phyloP scores from a whole-genome alignment of 2,797 vertebrate genomes.

The Fundulus diaphanus region DNA sequence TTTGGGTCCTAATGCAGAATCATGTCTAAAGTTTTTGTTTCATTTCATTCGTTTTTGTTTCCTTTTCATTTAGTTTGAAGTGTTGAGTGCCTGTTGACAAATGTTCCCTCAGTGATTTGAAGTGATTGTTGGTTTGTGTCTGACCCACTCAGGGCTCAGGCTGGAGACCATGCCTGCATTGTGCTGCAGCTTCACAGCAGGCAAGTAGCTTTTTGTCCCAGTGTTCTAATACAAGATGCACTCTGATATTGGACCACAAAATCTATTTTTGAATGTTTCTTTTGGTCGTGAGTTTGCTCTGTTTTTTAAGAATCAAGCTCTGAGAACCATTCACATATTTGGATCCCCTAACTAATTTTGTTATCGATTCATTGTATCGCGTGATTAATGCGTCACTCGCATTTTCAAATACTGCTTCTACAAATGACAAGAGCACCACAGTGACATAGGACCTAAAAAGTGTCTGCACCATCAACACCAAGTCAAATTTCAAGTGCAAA shows the following conservation, averaged over 20 bases:
- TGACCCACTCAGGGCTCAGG: constrained; percentile 57
- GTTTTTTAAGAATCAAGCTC: not conserved
- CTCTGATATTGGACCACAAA: not conserved
- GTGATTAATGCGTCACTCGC: too few relatives aligned
- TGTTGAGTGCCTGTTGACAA: not conserved
- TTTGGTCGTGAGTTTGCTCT: not conserved
- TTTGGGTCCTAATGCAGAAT: not conserved
- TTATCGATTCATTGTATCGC: too few relatives aligned
- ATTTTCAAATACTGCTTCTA: too few relatives aligned
- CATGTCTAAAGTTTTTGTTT: not conserved
- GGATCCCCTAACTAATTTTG: too few relatives aligned
- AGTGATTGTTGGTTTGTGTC: not conserved
- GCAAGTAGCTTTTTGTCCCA: constrained; percentile 38
- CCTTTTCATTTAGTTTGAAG: not conserved
- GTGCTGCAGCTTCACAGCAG: constrained; percentile 53
- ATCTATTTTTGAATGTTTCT: not conserved
- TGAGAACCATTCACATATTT: not conserved
- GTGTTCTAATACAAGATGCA: not conserved
- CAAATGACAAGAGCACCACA: too few relatives aligned
- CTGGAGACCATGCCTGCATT: constrained; percentile 59
- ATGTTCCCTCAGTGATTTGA: not conserved
- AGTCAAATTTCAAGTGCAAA: too few relatives aligned
- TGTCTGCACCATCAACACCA: too few relatives aligned
- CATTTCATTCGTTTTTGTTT: too few relatives aligned
- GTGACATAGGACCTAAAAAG: too few relatives aligned